Percentiles rank a stretch among this genome's conserved stretches.
These are phyloP conservation scores for Phymorhynchus buccinoides DNA, from an alignment of 1,140 invertebrate species.

Conservation along the genomic window DNA sequence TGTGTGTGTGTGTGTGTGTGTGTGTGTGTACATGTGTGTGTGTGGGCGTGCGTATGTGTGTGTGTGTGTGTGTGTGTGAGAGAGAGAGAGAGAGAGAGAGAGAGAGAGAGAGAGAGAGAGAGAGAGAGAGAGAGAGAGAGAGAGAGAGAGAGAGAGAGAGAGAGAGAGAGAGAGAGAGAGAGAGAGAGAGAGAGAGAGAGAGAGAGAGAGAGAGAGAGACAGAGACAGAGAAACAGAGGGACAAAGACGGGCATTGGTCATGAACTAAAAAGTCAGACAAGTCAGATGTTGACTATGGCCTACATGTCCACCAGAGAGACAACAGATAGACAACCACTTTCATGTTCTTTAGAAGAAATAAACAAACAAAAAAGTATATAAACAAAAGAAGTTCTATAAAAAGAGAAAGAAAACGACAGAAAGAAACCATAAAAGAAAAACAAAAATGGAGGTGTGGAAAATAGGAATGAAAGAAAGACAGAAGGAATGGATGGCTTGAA, in stretches of 20 bases:
- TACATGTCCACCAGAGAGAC: not conserved
- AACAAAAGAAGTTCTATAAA: not conserved
- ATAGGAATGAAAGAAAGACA: not conserved
- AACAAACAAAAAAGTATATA: not conserved
- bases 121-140: no score
- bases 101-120: not conserved
- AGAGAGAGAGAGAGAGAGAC: not conserved
- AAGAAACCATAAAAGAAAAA: not conserved
- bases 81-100: conserved; percentile 1
- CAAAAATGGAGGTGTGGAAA: not conserved
- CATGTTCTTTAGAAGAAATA: not conserved
- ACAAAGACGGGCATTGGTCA: no score
- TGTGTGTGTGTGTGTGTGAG: conserved; percentile 17
- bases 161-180: no score
- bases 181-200: no score
- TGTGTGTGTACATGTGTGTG: conserved; percentile 1
- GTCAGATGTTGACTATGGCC: no score
- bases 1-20: not conserved
- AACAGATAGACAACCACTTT: not conserved
- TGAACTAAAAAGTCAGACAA: no score
- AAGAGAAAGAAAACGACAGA: not conserved
- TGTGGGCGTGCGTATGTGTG: conserved; percentile 15
- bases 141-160: not conserved
- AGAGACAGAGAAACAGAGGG: no score
- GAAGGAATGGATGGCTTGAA: no score